Evolutionary conservation across 2,888 invertebrate species (phyloP), one percentile per base, ranked within the genome.

Genomic region (Slavum lentiscoides): DNA sequence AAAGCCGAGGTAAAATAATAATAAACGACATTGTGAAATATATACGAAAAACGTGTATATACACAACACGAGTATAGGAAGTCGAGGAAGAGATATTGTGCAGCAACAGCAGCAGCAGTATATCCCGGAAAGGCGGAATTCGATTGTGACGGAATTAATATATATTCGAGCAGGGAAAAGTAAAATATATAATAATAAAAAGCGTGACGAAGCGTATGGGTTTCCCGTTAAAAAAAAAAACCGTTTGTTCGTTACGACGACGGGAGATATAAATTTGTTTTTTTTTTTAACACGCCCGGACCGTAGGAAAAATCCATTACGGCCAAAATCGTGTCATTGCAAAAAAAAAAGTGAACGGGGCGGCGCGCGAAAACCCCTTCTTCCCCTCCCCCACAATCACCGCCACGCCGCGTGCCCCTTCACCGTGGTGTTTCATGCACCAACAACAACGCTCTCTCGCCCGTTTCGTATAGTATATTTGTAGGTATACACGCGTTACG

Each of bases 241-340:
- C 23, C 49, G 23, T 3, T 6, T 30, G 62, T 39, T 67, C 49
- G 75, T 59, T 59, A 76, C 68, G 59, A 15, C 64, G 75, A 59
- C 55, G 21, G 23, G 55, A 17, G 66, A 58, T 59, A 49, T 67
- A 59, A 58, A 66, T 23, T 55, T 59, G 30, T 69, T 74, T 43
- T 21, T 17, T 70, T 61, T 73, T 49, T 73, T 73, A 49, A 74
- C 68, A 72, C 80, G 72, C 62, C 64, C 43, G 70, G 53, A 5
- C 68, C 30, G 58, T 43, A 90, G 90, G 90, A 90, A 30, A 88
- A 88, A 83, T 88, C 91, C 67, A 85, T 97, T 69, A 87, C 98
- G 21, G 92, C 92, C 39, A 98, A 98, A 90, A 94, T 99, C 85
- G 93, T 99, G 43, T 95, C 98, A 72, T 80, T 80, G 80, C 80